Evolutionary conservation across 2,797 vertebrate species (phyloP).

Genomic region (Sebastiscus albofasciatus): DNA sequence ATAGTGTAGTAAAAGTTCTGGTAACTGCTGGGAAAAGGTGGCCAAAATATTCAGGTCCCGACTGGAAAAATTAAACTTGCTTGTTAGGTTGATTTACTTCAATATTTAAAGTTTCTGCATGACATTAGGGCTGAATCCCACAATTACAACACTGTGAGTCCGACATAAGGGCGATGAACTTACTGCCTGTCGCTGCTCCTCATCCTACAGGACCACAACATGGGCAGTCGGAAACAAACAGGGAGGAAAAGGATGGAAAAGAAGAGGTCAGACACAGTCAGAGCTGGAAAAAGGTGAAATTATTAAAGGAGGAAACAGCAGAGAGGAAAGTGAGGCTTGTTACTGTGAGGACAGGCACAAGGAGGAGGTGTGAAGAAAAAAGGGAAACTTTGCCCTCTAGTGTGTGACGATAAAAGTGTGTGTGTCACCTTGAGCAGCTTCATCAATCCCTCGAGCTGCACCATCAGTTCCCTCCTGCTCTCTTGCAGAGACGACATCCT

Average conservation of each 20-base stretch:
- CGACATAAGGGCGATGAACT: slow-evolving; percentile 76
- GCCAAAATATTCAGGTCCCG: background rate
- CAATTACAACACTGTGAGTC: slow-evolving; percentile 4
- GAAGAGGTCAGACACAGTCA: slow-evolving; percentile 53
- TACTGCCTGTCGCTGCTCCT: slow-evolving; percentile 98
- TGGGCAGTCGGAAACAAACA: slow-evolving; percentile 68
- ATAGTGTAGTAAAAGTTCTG: background rate
- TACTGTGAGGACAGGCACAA: slow-evolving; percentile 14
- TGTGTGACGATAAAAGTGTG: slow-evolving; percentile 22
- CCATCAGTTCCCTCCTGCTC: slow-evolving; percentile 95
- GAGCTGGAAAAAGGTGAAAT: slow-evolving; percentile 13
- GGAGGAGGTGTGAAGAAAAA: slow-evolving; percentile 1
- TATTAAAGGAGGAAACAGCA: slow-evolving; percentile 28
- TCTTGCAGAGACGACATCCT: slow-evolving; percentile 96
- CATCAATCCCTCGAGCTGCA: slow-evolving; percentile 96
- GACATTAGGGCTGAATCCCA: background rate
- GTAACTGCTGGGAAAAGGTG: background rate
- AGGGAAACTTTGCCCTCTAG: slow-evolving; percentile 54
- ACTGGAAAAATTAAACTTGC: background rate
- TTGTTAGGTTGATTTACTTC: slow-evolving; percentile 1
- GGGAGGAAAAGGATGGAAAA: slow-evolving; percentile 60
- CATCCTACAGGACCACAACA: slow-evolving; percentile 86
- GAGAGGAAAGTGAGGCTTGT: slow-evolving; percentile 32
- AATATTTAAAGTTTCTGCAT: background rate
- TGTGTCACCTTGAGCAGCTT: slow-evolving; percentile 92